Conservation (phyloP, 2,888 invertebrate genomes). For the Euplexia lucipara region DNA sequence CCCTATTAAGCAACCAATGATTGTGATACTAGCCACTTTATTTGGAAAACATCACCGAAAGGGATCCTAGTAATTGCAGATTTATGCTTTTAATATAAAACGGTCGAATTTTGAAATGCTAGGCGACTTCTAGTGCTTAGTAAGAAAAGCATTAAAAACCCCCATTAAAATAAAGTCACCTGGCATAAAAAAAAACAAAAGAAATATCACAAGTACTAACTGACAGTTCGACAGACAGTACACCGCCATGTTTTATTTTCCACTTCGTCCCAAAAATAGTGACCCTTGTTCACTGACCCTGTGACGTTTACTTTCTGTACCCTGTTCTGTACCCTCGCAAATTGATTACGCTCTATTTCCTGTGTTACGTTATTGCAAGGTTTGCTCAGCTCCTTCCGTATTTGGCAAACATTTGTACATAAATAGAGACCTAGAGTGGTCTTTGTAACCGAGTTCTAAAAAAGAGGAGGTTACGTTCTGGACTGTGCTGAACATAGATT, state of each 20-base stretch:
- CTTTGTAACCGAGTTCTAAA: too few species aligned
- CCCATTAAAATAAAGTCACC: too few species aligned
- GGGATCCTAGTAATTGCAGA: too few species aligned
- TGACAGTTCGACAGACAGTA: slow-evolving; percentile 39
- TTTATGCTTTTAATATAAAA: too few species aligned
- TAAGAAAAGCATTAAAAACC: too few species aligned
- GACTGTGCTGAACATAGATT: too few species aligned
- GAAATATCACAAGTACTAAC: slow-evolving; percentile 21
- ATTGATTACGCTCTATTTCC: slow-evolving; percentile 61
- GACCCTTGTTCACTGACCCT: slow-evolving; percentile 48
- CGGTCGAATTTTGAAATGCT: too few species aligned
- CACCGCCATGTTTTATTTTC: slow-evolving; percentile 42
- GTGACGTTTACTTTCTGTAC: slow-evolving; percentile 53
- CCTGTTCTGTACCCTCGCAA: slow-evolving; percentile 32
- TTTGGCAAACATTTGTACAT: slow-evolving; percentile 26
- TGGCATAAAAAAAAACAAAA: not conserved
- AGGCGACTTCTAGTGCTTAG: too few species aligned
- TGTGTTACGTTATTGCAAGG: slow-evolving; percentile 40
- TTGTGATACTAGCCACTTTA: too few species aligned
- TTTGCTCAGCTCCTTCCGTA: slow-evolving; percentile 40
- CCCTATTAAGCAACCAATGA: too few species aligned
- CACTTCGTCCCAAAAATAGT: slow-evolving; percentile 36
- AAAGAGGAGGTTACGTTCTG: not conserved
- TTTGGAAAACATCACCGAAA: too few species aligned
- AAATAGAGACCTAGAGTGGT: slow-evolving; percentile 18